Conservation (phyloP, 2,797 vertebrate genomes). For the Lophotriccus pileatus region DNA sequence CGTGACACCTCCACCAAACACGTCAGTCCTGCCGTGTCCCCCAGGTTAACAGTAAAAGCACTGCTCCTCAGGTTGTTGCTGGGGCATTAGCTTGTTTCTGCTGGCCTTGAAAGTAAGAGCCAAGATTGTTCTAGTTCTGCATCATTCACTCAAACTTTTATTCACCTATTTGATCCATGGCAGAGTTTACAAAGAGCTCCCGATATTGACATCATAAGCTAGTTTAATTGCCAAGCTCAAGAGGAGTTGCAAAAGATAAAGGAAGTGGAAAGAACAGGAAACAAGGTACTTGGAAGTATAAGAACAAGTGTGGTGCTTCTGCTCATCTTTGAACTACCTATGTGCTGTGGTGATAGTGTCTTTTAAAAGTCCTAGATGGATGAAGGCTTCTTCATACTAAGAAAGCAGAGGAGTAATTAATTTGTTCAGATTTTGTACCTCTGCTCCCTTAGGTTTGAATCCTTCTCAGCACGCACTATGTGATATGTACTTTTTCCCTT, state of each 20-base stretch:
- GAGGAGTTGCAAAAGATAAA: not conserved
- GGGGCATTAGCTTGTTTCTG: not conserved
- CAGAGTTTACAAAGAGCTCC: not conserved
- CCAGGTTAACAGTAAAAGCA: not conserved
- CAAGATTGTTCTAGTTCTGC: not conserved
- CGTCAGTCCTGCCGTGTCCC: not conserved
- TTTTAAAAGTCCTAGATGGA: not conserved
- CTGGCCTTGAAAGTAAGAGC: rapidly evolving
- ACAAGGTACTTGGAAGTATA: not conserved
- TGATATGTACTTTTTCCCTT: not conserved
- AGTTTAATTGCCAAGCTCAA: not conserved
- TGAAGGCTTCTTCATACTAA: not conserved
- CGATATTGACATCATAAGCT: not conserved
- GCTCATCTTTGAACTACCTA: not conserved
- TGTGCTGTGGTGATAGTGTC: not conserved
- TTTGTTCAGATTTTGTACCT: not conserved
- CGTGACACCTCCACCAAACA: rapidly evolving
- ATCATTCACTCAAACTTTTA: not conserved
- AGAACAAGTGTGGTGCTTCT: not conserved
- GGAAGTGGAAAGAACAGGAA: not conserved
- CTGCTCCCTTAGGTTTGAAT: not conserved
- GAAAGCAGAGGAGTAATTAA: not conserved
- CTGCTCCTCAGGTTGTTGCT: not conserved
- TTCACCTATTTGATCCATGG: not conserved
- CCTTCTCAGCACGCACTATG: not conserved